A percentile compares a stretch with the other conserved stretches of the same genome.
Evolutionary conservation across 1,140 invertebrate genomes (phyloP).

Genomic region (Phocides pigmalion): DNA sequence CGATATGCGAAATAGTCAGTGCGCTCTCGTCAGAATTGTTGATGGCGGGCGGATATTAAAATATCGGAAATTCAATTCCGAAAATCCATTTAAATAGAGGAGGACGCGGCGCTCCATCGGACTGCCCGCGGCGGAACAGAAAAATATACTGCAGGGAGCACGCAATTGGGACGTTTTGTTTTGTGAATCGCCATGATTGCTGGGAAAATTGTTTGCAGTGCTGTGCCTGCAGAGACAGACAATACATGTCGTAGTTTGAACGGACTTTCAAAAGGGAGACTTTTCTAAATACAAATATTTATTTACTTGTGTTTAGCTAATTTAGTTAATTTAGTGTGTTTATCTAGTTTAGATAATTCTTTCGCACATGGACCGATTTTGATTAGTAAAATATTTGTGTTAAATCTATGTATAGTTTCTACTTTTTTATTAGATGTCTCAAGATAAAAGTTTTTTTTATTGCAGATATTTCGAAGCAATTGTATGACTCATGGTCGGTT

Average conservation of each 20-base stretch:
- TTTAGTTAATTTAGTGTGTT: no score
- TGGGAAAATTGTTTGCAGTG: conserved; percentile 7
- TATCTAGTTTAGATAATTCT: no score
- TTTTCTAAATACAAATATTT: no score
- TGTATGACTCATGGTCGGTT: no score
- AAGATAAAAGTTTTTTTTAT: no score
- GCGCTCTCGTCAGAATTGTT: background rate
- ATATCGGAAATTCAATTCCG: conserved; percentile 24
- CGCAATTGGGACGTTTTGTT: conserved; percentile 20
- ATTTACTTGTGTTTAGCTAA: no score
- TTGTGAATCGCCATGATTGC: conserved; percentile 2
- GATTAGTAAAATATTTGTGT: no score
- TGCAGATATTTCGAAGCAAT: no score
- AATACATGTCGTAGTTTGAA: background rate
- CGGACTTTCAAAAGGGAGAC: no score
- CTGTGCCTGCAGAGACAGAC: background rate
- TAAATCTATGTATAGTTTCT: no score
- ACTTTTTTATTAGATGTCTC: no score
- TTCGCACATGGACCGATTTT: no score
- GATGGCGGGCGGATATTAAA: conserved; percentile 17
- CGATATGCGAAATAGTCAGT: background rate
- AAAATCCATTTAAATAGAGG: conserved; percentile 22
- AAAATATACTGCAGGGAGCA: conserved; percentile 2
- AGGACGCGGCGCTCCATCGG: background rate
- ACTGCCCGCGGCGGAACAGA: conserved; percentile 13